phyloP scores from a whole-genome alignment of 1,140 invertebrate species.

The Bombus breviceps region DNA sequence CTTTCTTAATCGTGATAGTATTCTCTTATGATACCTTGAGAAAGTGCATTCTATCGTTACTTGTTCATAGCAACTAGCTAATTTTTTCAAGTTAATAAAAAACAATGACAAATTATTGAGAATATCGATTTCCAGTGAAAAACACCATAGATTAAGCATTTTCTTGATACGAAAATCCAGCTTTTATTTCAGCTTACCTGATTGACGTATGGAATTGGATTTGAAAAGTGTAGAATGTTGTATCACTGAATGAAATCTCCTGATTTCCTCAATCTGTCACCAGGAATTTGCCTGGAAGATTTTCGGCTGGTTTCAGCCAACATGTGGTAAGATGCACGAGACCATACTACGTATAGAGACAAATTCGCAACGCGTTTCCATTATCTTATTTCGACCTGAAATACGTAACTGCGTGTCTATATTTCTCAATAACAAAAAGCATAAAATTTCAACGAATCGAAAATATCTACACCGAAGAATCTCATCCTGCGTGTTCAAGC shows the following conservation, averaged over 20 bases:
- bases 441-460: neutral
- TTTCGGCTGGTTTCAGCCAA: constrained; percentile 34
- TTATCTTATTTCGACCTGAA: neutral
- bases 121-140: neutral
- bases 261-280: constrained; percentile 59
- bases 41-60: neutral
- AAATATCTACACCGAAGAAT: no score
- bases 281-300: constrained; percentile 53
- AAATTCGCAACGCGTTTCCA: neutral
- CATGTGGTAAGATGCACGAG: neutral
- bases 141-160: neutral
- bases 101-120: neutral
- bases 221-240: constrained; percentile 75
- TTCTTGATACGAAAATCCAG: neutral
- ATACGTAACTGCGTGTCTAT: neutral
- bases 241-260: constrained; percentile 67
- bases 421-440: neutral
- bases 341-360: neutral
- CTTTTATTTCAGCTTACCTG: constrained; percentile 34
- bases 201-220: constrained; percentile 66
- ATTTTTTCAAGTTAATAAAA: neutral
- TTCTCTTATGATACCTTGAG: no score
- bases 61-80: neutral
- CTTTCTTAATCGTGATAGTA: neutral
- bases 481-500: no score